These are phyloP conservation scores for Scaptomyza montana DNA, from an alignment of 1,140 invertebrate genomes.

Conservation along the genomic window DNA sequence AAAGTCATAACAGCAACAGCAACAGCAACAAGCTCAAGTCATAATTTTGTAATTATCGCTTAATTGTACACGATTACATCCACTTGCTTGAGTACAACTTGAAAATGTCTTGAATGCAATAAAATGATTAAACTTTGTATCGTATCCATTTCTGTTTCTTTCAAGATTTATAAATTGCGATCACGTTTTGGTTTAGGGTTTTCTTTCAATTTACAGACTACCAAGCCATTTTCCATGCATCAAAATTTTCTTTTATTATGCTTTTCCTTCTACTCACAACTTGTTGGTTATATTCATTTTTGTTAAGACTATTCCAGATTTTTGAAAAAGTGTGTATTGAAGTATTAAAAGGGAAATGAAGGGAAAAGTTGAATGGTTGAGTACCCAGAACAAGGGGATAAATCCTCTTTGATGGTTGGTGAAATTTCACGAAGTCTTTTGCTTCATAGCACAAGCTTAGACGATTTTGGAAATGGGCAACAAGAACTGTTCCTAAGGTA, in stretches of 20 bases:
- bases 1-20: conserved; percentile 7
- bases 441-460: too few relatives aligned
- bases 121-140: not conserved
- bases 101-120: not conserved
- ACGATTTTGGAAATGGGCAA: too few relatives aligned
- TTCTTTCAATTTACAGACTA: not conserved
- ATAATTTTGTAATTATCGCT: conserved; percentile 45
- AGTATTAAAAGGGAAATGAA: too few relatives aligned
- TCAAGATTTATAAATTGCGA: not conserved
- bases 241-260: not conserved
- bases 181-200: not conserved
- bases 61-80: conserved; percentile 24
- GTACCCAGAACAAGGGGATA: too few relatives aligned
- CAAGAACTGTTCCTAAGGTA: too few relatives aligned
- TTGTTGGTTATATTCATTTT: not conserved
- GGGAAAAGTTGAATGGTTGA: too few relatives aligned
- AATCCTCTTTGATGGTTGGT: too few relatives aligned
- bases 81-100: conserved; percentile 7
- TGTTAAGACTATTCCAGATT: too few relatives aligned
- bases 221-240: not conserved
- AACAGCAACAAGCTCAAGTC: conserved; percentile 12
- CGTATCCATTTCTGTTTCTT: not conserved
- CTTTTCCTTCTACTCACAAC: not conserved
- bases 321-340: too few relatives aligned
- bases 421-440: too few relatives aligned